Evolutionary conservation across 1,140 invertebrate genomes (phyloP).

Genomic region (Neodiprion virginianus): DNA sequence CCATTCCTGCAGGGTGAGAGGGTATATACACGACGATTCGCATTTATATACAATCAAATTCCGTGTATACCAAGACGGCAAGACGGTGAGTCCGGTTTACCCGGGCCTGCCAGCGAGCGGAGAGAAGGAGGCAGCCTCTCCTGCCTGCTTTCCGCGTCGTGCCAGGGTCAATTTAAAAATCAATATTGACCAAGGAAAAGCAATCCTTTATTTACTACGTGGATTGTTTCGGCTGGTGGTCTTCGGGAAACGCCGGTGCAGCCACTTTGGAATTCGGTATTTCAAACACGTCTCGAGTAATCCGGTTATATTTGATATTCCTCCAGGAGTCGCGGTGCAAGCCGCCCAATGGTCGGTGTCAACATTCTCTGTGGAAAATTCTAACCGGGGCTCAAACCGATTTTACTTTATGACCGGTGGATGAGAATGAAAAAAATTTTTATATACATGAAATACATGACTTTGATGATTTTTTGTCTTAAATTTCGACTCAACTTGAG

Average conservation of each 20-base stretch:
- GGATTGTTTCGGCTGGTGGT: conserved; percentile 47
- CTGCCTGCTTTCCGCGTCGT: conserved; percentile 30
- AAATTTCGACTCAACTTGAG: no score
- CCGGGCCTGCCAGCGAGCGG: conserved; percentile 30
- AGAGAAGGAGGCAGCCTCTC: conserved; percentile 7
- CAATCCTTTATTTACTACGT: conserved; percentile 61
- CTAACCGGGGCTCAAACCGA: no score
- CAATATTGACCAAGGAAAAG: conserved; percentile 62
- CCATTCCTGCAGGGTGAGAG: conserved; percentile 33
- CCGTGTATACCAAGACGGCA: conserved; percentile 49
- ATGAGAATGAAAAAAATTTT: no score
- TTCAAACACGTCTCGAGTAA: conserved; percentile 55
- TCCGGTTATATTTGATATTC: conserved; percentile 40
- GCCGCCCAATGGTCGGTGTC: no score
- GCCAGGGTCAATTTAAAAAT: conserved; percentile 63
- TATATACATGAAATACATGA: no score
- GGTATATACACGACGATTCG: conserved; percentile 41
- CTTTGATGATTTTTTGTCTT: no score
- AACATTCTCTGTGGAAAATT: no score
- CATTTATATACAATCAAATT: conserved; percentile 65
- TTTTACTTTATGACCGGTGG: no score
- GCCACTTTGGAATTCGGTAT: conserved; percentile 29
- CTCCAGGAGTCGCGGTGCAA: no score
- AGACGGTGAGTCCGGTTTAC: neutral
- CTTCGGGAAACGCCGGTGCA: conserved; percentile 38